Evolutionary conservation across 2,888 invertebrate genomes (phyloP), one percentile per base, ranked within the genome.

Genomic region (Drosophila testacea): DNA sequence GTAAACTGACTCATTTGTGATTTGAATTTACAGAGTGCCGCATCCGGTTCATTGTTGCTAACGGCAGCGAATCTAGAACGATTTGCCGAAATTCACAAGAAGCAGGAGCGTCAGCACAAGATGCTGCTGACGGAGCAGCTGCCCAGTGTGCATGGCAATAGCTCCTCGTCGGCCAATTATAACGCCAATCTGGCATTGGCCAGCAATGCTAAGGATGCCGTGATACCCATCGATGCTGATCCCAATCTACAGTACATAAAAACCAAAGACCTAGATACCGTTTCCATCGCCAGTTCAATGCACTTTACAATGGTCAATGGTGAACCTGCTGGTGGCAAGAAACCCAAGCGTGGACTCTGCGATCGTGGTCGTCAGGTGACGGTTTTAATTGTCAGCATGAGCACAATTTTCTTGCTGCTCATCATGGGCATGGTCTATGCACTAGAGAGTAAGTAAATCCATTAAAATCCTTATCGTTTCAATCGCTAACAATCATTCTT

Each of bases 251-350:
- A 91, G 82, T 91, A 91, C 60, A 79, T 91, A 68, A 86, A 85
- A 91, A 83, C 92, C 93, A 82, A 94, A 94, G 91, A 94, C 94
- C 83, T 93, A 93, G 97, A 97, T 91, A 94, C 94, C 55, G 94
- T 94, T 66, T 97, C 97, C 41, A 94, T 96, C 69, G 97, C 96
- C 57, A 97, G 97, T 93, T 97, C 97, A 70, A 97, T 96, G 90
- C 97, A 97, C 92, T 97, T 97, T 91, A 97, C 97, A 10, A 96
- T 97, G 61, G 96, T 97, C 69, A 97, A 97, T 91, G 96, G 96
- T 61, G 94, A 95, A 83, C 94, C 95, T 60, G 94, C 95, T 94
- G 72, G 92, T 46, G 91, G 92, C 55, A 94, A 95, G 90, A 93
- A 94, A 71, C 94, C 93, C 72, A 95, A 95, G 88, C 94, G 94